Base-by-base conservation (phyloP, 2,888 invertebrate species). In the Lepidocyrtinus sp. region DNA sequence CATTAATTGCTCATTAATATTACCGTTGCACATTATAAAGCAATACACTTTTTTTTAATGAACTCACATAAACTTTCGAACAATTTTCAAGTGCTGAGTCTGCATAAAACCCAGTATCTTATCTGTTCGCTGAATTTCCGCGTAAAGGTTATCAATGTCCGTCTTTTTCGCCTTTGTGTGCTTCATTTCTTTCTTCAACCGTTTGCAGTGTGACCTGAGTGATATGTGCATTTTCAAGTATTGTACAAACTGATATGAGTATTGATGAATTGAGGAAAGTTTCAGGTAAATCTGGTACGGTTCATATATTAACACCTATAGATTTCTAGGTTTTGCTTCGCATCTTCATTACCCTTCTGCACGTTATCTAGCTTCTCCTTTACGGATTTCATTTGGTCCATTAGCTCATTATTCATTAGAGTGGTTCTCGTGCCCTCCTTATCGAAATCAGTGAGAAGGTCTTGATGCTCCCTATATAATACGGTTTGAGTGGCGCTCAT, bases 241-340 rank as follows among this genome's bases (percentile, higher is more conserved):
- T 12, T 36, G 36, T 36, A 36, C 12, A 12, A 36, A n/a, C n/a
- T n/a, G n/a, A n/a, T n/a, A n/a, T n/a, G n/a, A n/a, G n/a, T n/a
- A n/a, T n/a, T n/a, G n/a, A n/a, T n/a, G n/a, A n/a, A n/a, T n/a
- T n/a, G n/a, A n/a, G n/a, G n/a, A n/a, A n/a, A n/a, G n/a, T n/a
- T n/a, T n/a, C n/a, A n/a, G n/a, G n/a, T n/a, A n/a, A n/a, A n/a
- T n/a, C n/a, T n/a, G n/a, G n/a, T 36, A 65, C 19, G 65, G 76
- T 64, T 70, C 22, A 55, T 71, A 63, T 76, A 76, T 76, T 76
- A 76, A 76, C 76, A 76, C 76, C 76, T 76, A 71, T 76, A 76
- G 9, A 70, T 50, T 21, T 70, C 63, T 22, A 76, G 61, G 70
- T 70, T 65, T 22, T 70, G 71, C 12, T 63, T 24, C 50, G 67